Evolutionary conservation across 2,797 vertebrate species (phyloP).

Genomic region (Lacerta agilis): DNA sequence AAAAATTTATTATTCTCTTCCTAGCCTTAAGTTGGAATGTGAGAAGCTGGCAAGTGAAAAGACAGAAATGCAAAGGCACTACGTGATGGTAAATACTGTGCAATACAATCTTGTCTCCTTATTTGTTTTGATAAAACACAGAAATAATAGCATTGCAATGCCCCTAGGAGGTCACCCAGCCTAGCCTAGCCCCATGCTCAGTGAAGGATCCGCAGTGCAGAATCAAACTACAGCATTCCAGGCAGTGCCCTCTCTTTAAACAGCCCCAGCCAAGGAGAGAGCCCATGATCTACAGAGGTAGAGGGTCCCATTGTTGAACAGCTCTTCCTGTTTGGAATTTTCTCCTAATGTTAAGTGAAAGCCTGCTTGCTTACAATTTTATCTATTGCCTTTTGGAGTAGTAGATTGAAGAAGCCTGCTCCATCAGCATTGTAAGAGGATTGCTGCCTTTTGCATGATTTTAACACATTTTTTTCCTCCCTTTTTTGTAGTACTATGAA

Average conservation of each 20-base stretch:
- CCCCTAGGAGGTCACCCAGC: not conserved
- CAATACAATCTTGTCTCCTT: slow-evolving; percentile 34
- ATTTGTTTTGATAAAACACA: slow-evolving; percentile 33
- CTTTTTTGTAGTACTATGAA: slow-evolving; percentile 90
- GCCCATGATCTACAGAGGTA: not conserved
- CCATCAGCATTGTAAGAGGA: not conserved
- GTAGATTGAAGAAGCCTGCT: not conserved
- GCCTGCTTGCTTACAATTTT: not conserved
- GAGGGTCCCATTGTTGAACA: not conserved
- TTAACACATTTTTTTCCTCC: slow-evolving; percentile 62
- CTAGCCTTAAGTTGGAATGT: slow-evolving; percentile 96
- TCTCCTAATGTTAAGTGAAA: not conserved
- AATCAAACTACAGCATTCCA: not conserved
- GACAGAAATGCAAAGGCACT: slow-evolving; percentile 98
- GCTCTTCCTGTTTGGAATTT: not conserved
- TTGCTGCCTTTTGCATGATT: not conserved
- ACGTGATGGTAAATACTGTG: slow-evolving; percentile 90
- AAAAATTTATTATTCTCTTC: slow-evolving; percentile 55
- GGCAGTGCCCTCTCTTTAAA: not conserved
- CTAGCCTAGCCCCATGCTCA: not conserved
- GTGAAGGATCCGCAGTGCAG: not conserved
- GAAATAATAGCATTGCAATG: not conserved
- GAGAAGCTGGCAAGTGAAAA: slow-evolving; percentile 98
- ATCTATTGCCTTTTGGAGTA: not conserved
- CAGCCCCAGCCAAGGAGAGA: not conserved